These are phyloP conservation scores for Drymodes brunneopygia DNA, from an alignment of 2,113 vertebrate genomes.

Conservation along the genomic window DNA sequence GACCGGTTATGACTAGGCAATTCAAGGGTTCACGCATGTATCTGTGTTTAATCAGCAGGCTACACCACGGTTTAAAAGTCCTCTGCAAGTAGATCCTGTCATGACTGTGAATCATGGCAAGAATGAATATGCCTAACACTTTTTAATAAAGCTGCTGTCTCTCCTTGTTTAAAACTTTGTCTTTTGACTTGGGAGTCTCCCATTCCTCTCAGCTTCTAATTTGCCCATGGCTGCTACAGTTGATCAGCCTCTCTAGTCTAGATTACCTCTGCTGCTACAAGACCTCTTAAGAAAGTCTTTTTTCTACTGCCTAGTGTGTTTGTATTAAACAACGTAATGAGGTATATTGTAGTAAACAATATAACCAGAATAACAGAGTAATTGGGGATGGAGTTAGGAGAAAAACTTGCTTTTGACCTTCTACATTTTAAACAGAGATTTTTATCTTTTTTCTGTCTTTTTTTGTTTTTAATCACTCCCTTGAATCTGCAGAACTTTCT, in stretches of 20 bases:
- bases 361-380: background rate
- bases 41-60: background rate
- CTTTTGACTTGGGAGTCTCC: background rate
- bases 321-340: slow-evolving; percentile 13
- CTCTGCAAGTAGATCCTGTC: background rate
- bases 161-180: background rate
- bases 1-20: background rate
- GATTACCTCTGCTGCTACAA: background rate
- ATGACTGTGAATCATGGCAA: background rate
- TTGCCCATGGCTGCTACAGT: background rate
- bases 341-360: slow-evolving; percentile 1
- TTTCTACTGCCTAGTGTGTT: background rate
- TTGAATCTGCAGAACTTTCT: background rate
- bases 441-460: background rate
- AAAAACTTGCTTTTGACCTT: background rate
- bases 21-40: background rate
- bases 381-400: background rate
- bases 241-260: background rate
- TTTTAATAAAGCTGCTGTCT: background rate
- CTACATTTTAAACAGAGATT: background rate
- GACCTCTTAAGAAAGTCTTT: background rate
- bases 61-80: background rate
- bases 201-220: background rate
- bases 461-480: background rate
- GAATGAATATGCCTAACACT: background rate